Conservation (phyloP, 2,113 vertebrate species). For the western clawed frog (Xenopus tropicalis) region UCB_Xtro_10.0 CM004444.2:137398501-137399000, state of each 20-base stretch:
- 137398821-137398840: not conserved
- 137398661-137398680: slow-evolving; percentile 17
- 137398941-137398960: slow-evolving; percentile 40
- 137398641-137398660: slow-evolving; percentile 27
- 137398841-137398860: not conserved
- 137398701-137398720: slow-evolving; percentile 40
- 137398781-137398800: not conserved
- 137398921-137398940: slow-evolving; percentile 42
- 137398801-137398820: no score
- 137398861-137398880: not conserved
- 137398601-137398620: slow-evolving; percentile 62
- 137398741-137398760: not conserved
- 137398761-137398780: not conserved
- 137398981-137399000: slow-evolving; percentile 29
- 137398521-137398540: slow-evolving; percentile 62
- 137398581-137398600: slow-evolving; percentile 49
- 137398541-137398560: slow-evolving; percentile 55
- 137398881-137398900: slow-evolving; percentile 40
- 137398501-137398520: slow-evolving; percentile 44
- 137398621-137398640: slow-evolving; percentile 62
- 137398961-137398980: slow-evolving; percentile 31
- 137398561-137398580: slow-evolving; percentile 39
- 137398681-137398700: slow-evolving; percentile 23
- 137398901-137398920: slow-evolving; percentile 37
- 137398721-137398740: slow-evolving; percentile 13